Evolutionary conservation across 2,113 vertebrate genomes (phyloP).

Genomic region (Lates calcarifer): DNA sequence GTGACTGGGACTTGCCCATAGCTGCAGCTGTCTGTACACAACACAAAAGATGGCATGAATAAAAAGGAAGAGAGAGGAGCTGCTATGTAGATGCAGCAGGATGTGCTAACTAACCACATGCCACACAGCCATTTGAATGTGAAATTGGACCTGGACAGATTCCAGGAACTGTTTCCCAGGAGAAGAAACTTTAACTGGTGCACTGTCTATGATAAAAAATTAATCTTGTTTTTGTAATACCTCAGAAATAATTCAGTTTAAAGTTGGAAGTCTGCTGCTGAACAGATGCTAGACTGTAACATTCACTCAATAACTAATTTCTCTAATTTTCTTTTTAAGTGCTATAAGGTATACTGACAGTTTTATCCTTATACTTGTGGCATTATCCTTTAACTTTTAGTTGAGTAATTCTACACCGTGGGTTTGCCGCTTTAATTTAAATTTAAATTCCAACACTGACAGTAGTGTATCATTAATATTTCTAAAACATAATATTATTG

Average conservation of each 20-base stretch:
- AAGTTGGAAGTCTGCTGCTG: neutral
- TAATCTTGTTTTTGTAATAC: neutral
- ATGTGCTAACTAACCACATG: constrained; percentile 35
- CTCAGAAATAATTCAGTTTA: neutral
- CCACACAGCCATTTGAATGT: constrained; percentile 26
- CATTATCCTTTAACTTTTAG: neutral
- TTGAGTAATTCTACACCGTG: too few relatives aligned
- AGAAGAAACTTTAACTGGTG: neutral
- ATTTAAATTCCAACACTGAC: neutral
- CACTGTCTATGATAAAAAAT: neutral
- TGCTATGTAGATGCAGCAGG: neutral
- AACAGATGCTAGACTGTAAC: neutral
- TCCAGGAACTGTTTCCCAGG: constrained; percentile 40
- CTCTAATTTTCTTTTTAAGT: neutral
- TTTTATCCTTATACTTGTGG: too few relatives aligned
- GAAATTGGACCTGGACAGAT: constrained; percentile 21
- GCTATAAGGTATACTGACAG: too few relatives aligned
- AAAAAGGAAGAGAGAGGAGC: neutral
- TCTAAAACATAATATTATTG: neutral
- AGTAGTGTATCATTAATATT: neutral
- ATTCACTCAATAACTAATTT: neutral
- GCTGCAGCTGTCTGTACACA: constrained; percentile 66
- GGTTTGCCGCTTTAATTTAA: too few relatives aligned
- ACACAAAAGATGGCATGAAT: neutral
- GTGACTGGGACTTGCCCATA: constrained; percentile 95